Conservation (phyloP, 2,797 vertebrate genomes). For the Pteropus rufus region DNA sequence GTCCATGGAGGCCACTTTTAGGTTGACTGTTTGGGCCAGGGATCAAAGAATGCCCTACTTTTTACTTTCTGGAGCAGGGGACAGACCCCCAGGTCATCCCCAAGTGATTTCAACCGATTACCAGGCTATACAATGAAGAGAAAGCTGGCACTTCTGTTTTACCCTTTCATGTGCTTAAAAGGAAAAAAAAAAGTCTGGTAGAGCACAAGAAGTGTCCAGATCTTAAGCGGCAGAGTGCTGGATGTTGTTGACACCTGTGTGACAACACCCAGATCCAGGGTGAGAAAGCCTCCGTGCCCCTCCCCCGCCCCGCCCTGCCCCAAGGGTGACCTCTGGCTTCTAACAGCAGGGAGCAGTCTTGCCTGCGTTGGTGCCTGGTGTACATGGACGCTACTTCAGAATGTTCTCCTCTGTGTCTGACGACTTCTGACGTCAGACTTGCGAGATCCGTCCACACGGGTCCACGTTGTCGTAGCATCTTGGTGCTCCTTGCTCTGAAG, state of each 20-base stretch:
- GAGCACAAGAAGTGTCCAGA: neutral
- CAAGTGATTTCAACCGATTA: neutral
- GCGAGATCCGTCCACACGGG: neutral
- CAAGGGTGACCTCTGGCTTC: neutral
- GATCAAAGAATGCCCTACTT: neutral
- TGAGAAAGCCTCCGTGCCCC: neutral
- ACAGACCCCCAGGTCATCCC: neutral
- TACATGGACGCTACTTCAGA: neutral
- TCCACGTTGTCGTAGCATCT: no score
- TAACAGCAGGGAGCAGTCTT: neutral
- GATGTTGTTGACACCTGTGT: no score
- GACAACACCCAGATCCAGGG: neutral
- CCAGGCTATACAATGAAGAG: neutral
- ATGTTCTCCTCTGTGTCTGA: neutral
- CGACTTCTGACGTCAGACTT: neutral
- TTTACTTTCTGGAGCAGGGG: neutral
- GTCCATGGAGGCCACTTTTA: neutral
- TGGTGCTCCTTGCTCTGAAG: neutral
- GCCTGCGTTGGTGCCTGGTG: neutral
- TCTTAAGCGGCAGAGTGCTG: neutral
- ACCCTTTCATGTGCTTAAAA: neutral
- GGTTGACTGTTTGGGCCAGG: neutral
- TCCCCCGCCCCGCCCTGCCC: neutral
- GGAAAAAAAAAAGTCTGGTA: fast-evolving
- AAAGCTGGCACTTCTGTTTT: neutral